Evolutionary conservation across 2,888 invertebrate genomes (phyloP).

Genomic region (Nemapogon koenigi): DNA sequence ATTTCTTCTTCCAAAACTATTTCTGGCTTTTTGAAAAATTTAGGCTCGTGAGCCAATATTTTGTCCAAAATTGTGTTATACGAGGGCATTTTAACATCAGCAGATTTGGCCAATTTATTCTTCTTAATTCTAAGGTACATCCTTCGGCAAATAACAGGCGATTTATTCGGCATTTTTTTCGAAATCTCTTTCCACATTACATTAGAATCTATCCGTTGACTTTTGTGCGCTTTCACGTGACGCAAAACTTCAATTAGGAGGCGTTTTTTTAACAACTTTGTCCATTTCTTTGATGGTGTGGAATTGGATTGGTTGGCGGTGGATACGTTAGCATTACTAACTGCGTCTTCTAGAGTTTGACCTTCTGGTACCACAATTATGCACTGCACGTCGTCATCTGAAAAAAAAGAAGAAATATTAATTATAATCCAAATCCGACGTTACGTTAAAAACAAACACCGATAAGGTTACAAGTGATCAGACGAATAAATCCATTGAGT

Average conservation of each 20-base stretch:
- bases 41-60: slow-evolving; percentile 33
- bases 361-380: slow-evolving; percentile 53
- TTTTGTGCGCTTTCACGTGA: slow-evolving; percentile 32
- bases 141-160: slow-evolving; percentile 31
- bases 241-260: slow-evolving; percentile 37
- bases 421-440: neutral
- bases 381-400: slow-evolving; percentile 54
- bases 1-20: slow-evolving; percentile 24
- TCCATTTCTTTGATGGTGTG: slow-evolving; percentile 31
- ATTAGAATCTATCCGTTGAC: slow-evolving; percentile 29
- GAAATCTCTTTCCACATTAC: slow-evolving; percentile 45
- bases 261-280: slow-evolving; percentile 31
- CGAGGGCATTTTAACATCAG: slow-evolving; percentile 19
- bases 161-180: slow-evolving; percentile 29
- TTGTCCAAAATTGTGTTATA: slow-evolving; percentile 32
- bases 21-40: slow-evolving; percentile 25
- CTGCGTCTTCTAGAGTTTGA: slow-evolving; percentile 28
- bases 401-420: slow-evolving; percentile 14
- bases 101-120: slow-evolving; percentile 14
- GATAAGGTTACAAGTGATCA: too few species aligned
- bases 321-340: slow-evolving; percentile 11
- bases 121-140: slow-evolving; percentile 37
- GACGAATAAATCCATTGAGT: too few species aligned
- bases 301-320: slow-evolving; percentile 8
- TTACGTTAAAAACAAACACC: neutral